These are phyloP conservation scores for Erythrolamprus reginae DNA, from an alignment of 2,113 vertebrate genomes.

Conservation along the genomic window DNA sequence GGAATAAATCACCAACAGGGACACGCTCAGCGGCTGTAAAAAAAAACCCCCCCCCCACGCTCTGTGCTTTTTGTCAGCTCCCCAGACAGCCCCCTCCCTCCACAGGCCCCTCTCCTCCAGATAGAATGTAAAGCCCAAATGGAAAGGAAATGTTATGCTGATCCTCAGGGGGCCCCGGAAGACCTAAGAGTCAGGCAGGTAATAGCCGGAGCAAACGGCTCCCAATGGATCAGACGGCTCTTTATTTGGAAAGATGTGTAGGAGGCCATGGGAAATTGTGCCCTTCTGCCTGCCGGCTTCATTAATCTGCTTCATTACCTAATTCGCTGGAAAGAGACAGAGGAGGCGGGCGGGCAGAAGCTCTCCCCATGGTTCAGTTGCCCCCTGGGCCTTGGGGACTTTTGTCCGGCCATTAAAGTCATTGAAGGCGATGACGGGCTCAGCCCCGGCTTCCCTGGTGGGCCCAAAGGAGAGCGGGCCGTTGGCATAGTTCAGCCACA, in stretches of 20 bases:
- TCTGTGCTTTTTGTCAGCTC: background rate
- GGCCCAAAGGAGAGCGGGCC: background rate
- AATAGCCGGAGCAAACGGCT: slow-evolving; percentile 5
- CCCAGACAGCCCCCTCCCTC: background rate
- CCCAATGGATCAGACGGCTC: background rate
- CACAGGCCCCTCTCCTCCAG: background rate
- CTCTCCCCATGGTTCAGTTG: background rate
- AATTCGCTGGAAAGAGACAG: background rate
- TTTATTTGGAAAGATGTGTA: slow-evolving; percentile 20
- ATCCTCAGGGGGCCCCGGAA: background rate
- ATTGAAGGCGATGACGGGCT: background rate
- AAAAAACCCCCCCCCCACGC: fast-evolving
- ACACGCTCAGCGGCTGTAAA: background rate
- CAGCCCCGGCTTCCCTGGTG: background rate
- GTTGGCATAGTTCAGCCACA: background rate
- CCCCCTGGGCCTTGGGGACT: background rate
- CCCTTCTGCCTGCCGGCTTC: background rate
- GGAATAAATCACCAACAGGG: background rate
- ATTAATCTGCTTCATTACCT: background rate
- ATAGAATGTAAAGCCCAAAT: background rate
- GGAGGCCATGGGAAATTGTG: background rate
- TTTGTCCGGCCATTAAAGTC: background rate
- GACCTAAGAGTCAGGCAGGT: background rate
- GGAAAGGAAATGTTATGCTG: background rate
- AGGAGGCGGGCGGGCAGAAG: background rate